Base-by-base conservation (phyloP, 53 echinoderm and acorn worm genomes). In the Glandiceps talaboti region DNA sequence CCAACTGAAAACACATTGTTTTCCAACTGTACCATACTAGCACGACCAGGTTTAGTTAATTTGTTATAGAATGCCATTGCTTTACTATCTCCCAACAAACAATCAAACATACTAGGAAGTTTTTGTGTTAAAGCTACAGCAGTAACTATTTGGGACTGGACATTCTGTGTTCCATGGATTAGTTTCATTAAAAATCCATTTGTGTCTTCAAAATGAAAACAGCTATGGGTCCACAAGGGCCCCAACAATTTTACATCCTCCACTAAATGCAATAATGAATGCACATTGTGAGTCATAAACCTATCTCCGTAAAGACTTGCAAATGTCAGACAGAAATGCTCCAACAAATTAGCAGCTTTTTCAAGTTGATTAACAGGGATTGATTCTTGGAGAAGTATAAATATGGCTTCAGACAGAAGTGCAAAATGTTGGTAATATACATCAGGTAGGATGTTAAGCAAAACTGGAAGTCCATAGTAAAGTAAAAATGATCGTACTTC, bases 391-490 rank as follows among this genome's bases (percentile, higher is more conserved):
- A 45, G 64, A 20, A 45, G 64, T 12, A 45, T 45, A 20, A 45
- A 45, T 6, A 45, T 45, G 64, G 64, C 64, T 45, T 45, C 64
- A 12, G 64, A 45, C 64, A 45, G 64, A 45, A 45, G 64, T 12
- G 64, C 64, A 45, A 45, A 45, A 45, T 45, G 64, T 20, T 45
- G 64, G 20, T 45, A 45, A 20, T 45, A 45, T 20, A 45, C 64
- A 45, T 84, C 74, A 1, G 84, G 30, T 76, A 89, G 31, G 14
- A 92, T 29, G 29, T 83, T 81, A 33, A 1, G 80, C 30, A 92
- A 80, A 29, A 90, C 80, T 33, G 93, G 93, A 6, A 92, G 31
- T 30, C 87, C 89, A 82, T 92, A 92, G 81, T 85, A 92, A 27
- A 92, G 83, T 29, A 92, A 29, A 85, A 86, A 92, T 1, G 90